Conservation (phyloP, 2,113 vertebrate genomes). For the Thunnus maccoyii region DNA sequence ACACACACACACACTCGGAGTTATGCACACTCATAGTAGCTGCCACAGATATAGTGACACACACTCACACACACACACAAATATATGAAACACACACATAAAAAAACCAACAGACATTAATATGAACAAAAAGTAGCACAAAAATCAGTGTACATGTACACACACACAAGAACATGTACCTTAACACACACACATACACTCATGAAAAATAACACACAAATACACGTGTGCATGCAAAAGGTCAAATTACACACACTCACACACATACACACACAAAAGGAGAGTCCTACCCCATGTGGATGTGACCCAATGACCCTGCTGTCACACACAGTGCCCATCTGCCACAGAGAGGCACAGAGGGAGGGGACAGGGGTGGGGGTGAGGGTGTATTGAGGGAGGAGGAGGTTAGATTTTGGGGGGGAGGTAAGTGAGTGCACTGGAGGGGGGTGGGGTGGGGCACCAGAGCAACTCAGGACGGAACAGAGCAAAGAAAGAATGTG, state of each 20-base stretch:
- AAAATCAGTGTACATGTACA: background rate
- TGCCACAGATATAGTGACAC: slow-evolving; percentile 4
- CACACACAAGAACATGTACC: background rate
- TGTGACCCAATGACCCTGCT: slow-evolving; percentile 86
- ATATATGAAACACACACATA: background rate
- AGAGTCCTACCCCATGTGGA: slow-evolving; percentile 78
- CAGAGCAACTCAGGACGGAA: slow-evolving; percentile 35
- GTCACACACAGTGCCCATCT: slow-evolving; percentile 87
- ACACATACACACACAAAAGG: slow-evolving; percentile 51
- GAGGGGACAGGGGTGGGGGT: slow-evolving; percentile 41
- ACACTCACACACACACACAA: slow-evolving; percentile 6
- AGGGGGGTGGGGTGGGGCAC: background rate
- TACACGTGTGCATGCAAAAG: slow-evolving; percentile 51
- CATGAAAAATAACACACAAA: slow-evolving; percentile 24
- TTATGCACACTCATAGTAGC: background rate
- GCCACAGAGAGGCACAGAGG: slow-evolving; percentile 79
- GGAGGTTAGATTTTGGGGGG: slow-evolving; percentile 22
- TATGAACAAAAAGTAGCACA: background rate
- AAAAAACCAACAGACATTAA: background rate
- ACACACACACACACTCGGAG: slow-evolving; percentile 4
- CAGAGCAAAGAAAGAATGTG: slow-evolving; percentile 63
- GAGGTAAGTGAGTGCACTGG: slow-evolving; percentile 8
- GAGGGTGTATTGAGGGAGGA: slow-evolving; percentile 26
- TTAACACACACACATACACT: slow-evolving; percentile 4
- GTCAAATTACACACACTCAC: slow-evolving; percentile 64